Evolutionary conservation across 2,888 invertebrate species (phyloP).

Genomic region (Tetrapedia diversipes): DNA sequence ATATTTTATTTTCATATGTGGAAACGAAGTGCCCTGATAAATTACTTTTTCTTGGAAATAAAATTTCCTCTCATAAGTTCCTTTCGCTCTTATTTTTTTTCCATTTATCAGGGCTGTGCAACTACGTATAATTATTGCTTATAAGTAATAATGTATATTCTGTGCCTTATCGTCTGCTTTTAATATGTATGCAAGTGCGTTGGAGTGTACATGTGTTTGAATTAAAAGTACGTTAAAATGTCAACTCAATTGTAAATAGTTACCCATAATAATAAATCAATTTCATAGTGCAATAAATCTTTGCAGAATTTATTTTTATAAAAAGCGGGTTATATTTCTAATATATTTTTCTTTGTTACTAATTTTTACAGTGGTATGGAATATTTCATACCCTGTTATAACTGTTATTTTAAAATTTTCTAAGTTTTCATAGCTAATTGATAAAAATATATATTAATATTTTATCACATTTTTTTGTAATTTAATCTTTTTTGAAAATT

Average conservation of each 20-base stretch:
- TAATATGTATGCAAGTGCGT: constrained; percentile 29
- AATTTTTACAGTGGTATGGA: neutral
- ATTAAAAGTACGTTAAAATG: constrained; percentile 27
- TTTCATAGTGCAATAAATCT: constrained; percentile 27
- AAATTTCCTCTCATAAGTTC: constrained; percentile 55
- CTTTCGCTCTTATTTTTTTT: constrained; percentile 54
- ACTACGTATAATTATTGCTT: constrained; percentile 54
- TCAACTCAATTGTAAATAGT: constrained; percentile 31
- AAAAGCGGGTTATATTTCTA: constrained; percentile 18
- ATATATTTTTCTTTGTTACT: neutral
- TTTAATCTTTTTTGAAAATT: constrained; percentile 19
- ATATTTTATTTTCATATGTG: neutral
- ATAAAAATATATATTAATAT: neutral
- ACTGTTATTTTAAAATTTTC: neutral
- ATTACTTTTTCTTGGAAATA: neutral
- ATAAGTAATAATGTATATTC: constrained; percentile 66
- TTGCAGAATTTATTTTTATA: constrained; percentile 4
- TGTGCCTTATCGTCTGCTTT: constrained; percentile 67
- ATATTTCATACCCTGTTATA: neutral
- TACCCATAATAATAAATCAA: constrained; percentile 32
- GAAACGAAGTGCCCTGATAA: neutral
- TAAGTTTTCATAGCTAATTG: neutral
- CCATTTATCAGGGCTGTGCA: constrained; percentile 67
- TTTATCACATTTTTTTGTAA: neutral
- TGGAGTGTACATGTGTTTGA: constrained; percentile 31